Evolutionary conservation across 2,797 vertebrate species (phyloP), one percentile per base, ranked within the genome.

Genomic region (Brotula barbata): DNA sequence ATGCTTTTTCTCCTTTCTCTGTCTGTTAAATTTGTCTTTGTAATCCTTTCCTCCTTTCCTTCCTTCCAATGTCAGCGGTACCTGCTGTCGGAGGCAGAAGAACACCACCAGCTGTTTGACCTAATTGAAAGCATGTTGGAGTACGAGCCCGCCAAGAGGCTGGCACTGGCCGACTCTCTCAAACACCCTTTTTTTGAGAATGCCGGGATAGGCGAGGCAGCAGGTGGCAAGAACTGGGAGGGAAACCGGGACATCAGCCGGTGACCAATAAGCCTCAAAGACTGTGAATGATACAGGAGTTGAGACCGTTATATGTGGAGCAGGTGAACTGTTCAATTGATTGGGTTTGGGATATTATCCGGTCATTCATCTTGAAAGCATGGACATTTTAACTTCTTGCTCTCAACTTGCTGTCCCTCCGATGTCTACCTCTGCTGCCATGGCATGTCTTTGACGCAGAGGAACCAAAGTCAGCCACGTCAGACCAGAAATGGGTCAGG

Each of bases 201-300:
- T 10, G 61, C 73, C 0, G 60, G 58, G 5, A 7, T n/a, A 0
- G 31, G 73, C 2, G 91, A 92, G 6, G 84, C 87, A 1, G 50
- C 73, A 1, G 73, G 89, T 43, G 81, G 88, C 79, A 93, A 93
- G 83, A 91, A 23, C 83, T 98, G 96, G 96, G 97, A 98, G 85
- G 94, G 92, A 23, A 96, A 94, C 85, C 90, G 97, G 0, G 96
- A 99, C 91, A 97, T 99, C 90, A 99, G 97, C 89, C 95, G 97
- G 93, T 99, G 96, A 99, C 92, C 73, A 70, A 1, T 6, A 33
- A 58, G 49, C 44, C 59, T 53, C 54, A 70, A 41, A 80, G 77
- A 85, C 85, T 80, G 21, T 37, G 41, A 78, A 39, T 40, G 34
- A 75, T 45, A 36, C 68, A 71, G 48, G 63, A 77, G 41, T 51